Conservation (phyloP, 1,140 invertebrate genomes). For the Drosophila melanica region DNA sequence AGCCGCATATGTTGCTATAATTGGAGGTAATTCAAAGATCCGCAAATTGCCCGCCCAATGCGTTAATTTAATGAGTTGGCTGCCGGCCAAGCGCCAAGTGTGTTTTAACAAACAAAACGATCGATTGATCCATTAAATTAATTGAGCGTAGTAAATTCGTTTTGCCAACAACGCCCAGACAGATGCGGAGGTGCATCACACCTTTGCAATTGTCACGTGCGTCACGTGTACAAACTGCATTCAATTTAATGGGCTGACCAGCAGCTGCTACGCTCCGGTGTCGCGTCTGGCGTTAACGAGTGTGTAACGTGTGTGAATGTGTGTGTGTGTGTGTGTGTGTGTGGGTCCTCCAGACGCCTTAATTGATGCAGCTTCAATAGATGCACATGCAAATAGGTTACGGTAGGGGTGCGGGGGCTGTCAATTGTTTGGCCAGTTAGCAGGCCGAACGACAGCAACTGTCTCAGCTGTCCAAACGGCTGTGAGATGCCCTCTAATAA, state of each 20-base stretch:
- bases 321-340: not conserved
- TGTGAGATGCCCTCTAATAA: slow-evolving; percentile 17
- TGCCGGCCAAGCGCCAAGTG: not conserved
- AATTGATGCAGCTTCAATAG: slow-evolving; percentile 66
- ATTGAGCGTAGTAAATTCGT: slow-evolving; percentile 74
- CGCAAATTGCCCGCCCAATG: slow-evolving; percentile 25
- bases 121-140: slow-evolving; percentile 81
- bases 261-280: slow-evolving; percentile 17
- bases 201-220: slow-evolving; percentile 59
- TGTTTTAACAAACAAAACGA: slow-evolving; percentile 51
- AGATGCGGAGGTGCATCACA: not conserved
- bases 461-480: slow-evolving; percentile 46
- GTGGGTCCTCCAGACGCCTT: slow-evolving; percentile 61
- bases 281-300: slow-evolving; percentile 33
- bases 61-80: slow-evolving; percentile 51
- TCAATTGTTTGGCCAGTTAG: slow-evolving; percentile 28
- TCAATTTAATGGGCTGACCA: slow-evolving; percentile 60
- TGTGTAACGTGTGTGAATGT: too few relatives aligned
- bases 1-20: slow-evolving; percentile 3
- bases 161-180: slow-evolving; percentile 41
- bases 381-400: slow-evolving; percentile 55
- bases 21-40: not conserved
- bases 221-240: slow-evolving; percentile 54
- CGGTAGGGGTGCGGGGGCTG: not conserved
- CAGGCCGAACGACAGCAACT: slow-evolving; percentile 11